These are phyloP conservation scores for Echeneis naucrates DNA, from an alignment of 2,797 vertebrate species.

Conservation along the genomic window DNA sequence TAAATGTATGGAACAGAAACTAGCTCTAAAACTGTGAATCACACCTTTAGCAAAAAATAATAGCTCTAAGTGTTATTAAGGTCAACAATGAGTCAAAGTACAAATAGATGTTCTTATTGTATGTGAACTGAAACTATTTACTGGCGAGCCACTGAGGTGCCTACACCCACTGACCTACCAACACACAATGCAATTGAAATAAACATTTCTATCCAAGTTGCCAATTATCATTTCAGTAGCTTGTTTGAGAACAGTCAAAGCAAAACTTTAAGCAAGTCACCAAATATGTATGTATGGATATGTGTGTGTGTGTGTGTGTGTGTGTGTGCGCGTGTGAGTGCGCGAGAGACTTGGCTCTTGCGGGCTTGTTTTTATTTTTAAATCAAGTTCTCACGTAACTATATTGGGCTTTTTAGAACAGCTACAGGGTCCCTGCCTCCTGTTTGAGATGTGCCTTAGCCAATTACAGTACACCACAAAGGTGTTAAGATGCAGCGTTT, in stretches of 20 bases:
- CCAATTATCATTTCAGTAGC: constrained; percentile 23
- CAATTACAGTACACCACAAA: background rate
- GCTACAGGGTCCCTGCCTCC: background rate
- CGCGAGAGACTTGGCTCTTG: background rate
- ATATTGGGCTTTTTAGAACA: background rate
- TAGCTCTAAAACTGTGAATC: background rate
- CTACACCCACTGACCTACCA: constrained; percentile 30
- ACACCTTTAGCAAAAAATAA: constrained; percentile 11
- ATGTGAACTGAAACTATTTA: constrained; percentile 23
- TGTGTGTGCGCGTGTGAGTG: too few species aligned
- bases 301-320: too few species aligned
- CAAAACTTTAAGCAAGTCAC: constrained; percentile 5
- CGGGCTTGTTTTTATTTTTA: background rate
- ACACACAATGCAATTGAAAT: constrained; percentile 25
- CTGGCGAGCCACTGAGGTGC: constrained; percentile 18
- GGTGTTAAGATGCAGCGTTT: background rate
- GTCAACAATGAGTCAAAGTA: constrained; percentile 11
- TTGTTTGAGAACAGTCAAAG: constrained; percentile 11
- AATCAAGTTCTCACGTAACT: background rate
- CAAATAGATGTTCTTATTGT: constrained; percentile 10
- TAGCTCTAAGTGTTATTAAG: background rate
- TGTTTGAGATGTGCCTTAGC: background rate
- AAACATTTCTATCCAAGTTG: constrained; percentile 34
- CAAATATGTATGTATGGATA: too few species aligned
- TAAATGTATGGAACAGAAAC: background rate